A percentile compares a stretch with the other conserved stretches of the same genome.
phyloP scores from a whole-genome alignment of 2,797 vertebrate genomes.

The Melanotaenia parkinsoni region DNA sequence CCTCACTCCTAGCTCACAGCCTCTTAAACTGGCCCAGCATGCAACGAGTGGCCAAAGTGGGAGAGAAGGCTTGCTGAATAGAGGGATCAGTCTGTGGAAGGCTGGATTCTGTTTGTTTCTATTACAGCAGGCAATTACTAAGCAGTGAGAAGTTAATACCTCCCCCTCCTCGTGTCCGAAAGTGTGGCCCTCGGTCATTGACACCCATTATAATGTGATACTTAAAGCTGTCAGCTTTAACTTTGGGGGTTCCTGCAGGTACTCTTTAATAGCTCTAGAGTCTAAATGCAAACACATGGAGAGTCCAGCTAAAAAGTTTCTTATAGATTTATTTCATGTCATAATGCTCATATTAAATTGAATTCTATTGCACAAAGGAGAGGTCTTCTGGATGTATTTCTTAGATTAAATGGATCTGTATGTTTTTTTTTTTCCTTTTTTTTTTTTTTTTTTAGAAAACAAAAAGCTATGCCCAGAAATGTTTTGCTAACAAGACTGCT shows the following conservation, averaged over 20 bases:
- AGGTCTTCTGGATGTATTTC: not conserved
- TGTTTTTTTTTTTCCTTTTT: not conserved
- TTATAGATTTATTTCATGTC: conserved; percentile 6
- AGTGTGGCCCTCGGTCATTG: conserved; percentile 80
- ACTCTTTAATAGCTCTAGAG: conserved; percentile 42
- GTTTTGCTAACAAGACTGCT: conserved; percentile 6
- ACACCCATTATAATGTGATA: conserved; percentile 79
- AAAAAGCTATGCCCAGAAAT: not conserved
- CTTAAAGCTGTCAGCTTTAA: conserved; percentile 75
- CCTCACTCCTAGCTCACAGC: conserved; percentile 76
- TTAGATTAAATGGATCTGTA: not conserved
- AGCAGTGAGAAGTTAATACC: conserved; percentile 82
- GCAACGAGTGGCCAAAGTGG: conserved; percentile 76
- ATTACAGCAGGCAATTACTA: conserved; percentile 82
- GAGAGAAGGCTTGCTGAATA: conserved; percentile 78
- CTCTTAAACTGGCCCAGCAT: conserved; percentile 83
- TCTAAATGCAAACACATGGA: conserved; percentile 49
- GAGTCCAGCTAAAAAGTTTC: conserved; percentile 27
- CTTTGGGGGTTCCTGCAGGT: conserved; percentile 58
- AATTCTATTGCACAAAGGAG: not conserved
- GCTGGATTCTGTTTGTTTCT: conserved; percentile 83
- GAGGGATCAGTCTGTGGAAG: conserved; percentile 79
- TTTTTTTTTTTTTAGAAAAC: not conserved
- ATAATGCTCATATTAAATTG: not conserved
- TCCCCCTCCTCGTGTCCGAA: conserved; percentile 64